Conservation (phyloP, 2,797 vertebrate species). For the Fratercula arctica region DNA sequence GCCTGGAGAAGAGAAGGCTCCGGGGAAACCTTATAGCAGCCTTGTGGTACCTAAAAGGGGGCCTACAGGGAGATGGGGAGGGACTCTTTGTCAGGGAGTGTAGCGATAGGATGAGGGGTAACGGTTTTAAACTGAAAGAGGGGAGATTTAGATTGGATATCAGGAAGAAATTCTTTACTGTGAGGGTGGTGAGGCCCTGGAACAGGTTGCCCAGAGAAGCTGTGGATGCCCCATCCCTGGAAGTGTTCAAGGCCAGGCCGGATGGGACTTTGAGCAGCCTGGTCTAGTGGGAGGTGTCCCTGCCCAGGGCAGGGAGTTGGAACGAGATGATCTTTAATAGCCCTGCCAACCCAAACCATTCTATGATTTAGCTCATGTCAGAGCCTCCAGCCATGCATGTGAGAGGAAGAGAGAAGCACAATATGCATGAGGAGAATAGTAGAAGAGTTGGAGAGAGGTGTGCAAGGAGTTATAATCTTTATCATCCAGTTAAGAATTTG, state of each 20-base stretch:
- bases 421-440: neutral
- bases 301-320: neutral
- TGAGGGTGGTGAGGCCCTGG: neutral
- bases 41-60: neutral
- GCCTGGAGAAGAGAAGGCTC: neutral
- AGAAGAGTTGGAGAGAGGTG: neutral
- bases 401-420: neutral
- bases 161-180: neutral
- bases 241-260: neutral
- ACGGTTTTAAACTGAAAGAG: neutral
- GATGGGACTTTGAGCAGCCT: neutral
- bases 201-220: neutral
- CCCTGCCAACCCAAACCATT: neutral
- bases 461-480: neutral
- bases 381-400: neutral
- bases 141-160: neutral
- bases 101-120: neutral
- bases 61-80: neutral
- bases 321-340: neutral
- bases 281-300: neutral
- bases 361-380: neutral
- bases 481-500: neutral
- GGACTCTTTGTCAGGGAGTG: neutral
- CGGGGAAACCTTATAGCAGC: neutral
- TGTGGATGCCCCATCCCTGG: neutral